phyloP scores from a whole-genome alignment of 2,797 vertebrate genomes.

The Tiaroga cobitis region DNA sequence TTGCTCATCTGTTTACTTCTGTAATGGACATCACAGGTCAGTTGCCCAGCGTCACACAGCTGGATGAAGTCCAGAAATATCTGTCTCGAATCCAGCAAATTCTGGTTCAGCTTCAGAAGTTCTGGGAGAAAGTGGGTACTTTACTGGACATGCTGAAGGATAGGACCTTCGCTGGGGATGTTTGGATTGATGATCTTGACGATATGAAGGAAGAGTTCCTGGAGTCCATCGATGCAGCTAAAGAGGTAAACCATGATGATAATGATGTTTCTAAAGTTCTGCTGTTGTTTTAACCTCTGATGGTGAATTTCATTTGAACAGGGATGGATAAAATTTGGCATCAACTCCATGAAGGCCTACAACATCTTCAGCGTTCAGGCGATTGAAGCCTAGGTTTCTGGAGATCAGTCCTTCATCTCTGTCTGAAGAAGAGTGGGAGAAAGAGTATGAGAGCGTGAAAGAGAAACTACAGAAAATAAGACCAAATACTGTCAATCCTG shows the following conservation, averaged over 20 bases:
- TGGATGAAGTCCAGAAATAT: neutral
- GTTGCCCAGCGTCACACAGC: neutral
- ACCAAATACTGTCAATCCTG: neutral
- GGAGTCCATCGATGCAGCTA: neutral
- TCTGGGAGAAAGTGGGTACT: neutral
- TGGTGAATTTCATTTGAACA: neutral
- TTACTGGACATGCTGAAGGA: neutral
- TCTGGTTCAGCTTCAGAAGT: neutral
- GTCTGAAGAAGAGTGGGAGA: neutral
- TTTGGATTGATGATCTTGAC: rapidly evolving
- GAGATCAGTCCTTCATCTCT: conserved; percentile 23
- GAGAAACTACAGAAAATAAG: neutral
- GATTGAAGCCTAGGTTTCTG: conserved; percentile 27
- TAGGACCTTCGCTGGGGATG: neutral
- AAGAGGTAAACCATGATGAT: neutral
- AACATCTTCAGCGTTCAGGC: neutral
- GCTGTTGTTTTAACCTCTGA: neutral
- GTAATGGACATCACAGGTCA: neutral
- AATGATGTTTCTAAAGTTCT: neutral
- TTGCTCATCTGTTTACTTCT: neutral
- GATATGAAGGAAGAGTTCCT: neutral
- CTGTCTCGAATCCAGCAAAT: neutral
- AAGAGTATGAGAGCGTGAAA: neutral
- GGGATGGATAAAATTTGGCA: neutral
- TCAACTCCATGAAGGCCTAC: neutral